Evolutionary conservation across 2,113 vertebrate species (phyloP), one percentile per base, ranked within the genome.

Genomic region (Ancistrus triradiatus): DNA sequence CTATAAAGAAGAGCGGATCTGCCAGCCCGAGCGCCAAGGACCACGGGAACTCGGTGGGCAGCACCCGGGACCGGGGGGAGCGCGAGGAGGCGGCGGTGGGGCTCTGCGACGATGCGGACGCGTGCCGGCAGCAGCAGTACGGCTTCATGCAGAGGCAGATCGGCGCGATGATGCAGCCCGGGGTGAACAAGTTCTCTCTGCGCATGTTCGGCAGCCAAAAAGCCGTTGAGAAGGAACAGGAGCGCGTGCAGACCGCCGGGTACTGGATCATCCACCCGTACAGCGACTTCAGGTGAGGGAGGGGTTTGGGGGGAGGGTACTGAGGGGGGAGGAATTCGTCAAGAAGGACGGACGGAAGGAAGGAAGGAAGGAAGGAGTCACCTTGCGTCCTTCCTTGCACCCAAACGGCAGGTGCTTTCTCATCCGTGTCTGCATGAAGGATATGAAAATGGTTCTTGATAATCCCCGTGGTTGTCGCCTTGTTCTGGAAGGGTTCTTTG

Each of bases 261-360:
- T 95, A 96, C 87, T 98, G 95, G 95, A 98, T 98, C 83, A 98
- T 98, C 86, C 95, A 98, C 82, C 95, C 95, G 2, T 98, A 98
- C 88, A 98, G 95, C 78, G 95, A 98, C 85, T 98, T 98, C 92
- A 96, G 95, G 95, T 98, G 91, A 93, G 55, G 14, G 35, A 8
- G 53, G 37, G 5, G 11, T 9, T 4, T n/a, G 90, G 69, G 68
- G 74, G 74, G 72, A 67, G 77, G 69, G 7, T 5, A 11, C 2
- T 5, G 7, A 10, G 13, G 35, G 35, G 35, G 35, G 35, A 11
- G 35, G 7, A 11, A 11, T 5, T 5, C 5, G 13, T 4, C 5
- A 7, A 10, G 4, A 38, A 7, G 35, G 5, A 11, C 7, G 35
- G 5, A 15, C 82, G 27, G 73, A 83, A 31, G 27, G 27, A 31